Conservation (phyloP, 2,888 invertebrate genomes). For the Psylliodes chrysocephalus region DNA sequence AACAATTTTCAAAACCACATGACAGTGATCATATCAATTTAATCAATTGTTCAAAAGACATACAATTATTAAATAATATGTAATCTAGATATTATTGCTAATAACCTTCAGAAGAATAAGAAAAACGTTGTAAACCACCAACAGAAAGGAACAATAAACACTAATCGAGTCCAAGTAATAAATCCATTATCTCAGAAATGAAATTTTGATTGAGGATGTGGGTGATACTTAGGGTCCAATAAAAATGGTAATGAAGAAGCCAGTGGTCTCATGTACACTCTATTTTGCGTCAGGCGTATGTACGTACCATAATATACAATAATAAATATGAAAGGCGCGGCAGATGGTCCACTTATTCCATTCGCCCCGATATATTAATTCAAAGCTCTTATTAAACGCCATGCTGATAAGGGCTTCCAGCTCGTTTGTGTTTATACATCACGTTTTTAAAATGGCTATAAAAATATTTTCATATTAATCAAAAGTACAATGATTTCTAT, state of each 20-base stretch:
- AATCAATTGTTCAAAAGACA: no score
- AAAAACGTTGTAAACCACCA: no score
- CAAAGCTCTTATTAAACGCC: constrained; percentile 12
- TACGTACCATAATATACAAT: not conserved
- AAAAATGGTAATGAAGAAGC: not conserved
- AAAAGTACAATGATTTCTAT: no score
- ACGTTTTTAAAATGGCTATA: no score
- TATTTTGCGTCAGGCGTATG: not conserved
- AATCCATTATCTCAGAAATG: not conserved
- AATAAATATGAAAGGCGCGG: no score
- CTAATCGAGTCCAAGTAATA: not conserved
- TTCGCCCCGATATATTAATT: constrained; percentile 26
- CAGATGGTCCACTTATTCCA: constrained; percentile 31
- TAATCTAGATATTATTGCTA: no score
- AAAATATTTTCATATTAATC: no score
- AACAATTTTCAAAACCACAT: no score
- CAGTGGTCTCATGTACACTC: not conserved
- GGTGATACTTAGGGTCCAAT: not conserved
- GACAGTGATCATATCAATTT: no score
- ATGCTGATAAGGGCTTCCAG: constrained; percentile 21
- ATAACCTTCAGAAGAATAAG: no score
- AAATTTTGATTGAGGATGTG: constrained; percentile 2
- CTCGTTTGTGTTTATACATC: not conserved
- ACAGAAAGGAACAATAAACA: not conserved
- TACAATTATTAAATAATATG: no score